Evolutionary conservation across 2,797 vertebrate genomes (phyloP).

Genomic region (Tinamus major): DNA sequence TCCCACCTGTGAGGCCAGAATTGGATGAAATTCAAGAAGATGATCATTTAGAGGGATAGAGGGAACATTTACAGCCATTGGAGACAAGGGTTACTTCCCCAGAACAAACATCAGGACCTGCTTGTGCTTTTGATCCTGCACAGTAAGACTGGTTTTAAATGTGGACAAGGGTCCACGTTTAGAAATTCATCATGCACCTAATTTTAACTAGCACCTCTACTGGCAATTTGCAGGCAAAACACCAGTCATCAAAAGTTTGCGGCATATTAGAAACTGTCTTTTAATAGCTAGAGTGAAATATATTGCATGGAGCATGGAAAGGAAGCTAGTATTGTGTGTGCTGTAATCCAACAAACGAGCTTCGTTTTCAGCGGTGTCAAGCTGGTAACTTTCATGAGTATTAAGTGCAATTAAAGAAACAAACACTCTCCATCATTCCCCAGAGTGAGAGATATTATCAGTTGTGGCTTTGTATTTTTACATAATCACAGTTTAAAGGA

Average conservation of each 20-base stretch:
- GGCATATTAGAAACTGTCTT: constrained; percentile 47
- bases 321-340: constrained; percentile 27
- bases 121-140: neutral
- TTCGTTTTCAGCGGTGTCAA: constrained; percentile 10
- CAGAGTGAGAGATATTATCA: constrained; percentile 72
- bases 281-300: neutral
- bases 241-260: neutral
- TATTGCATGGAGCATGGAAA: neutral
- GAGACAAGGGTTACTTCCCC: neutral
- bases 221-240: constrained; percentile 40
- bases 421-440: constrained; percentile 66
- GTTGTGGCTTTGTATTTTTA: constrained; percentile 74
- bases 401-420: constrained; percentile 72
- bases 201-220: constrained; percentile 40
- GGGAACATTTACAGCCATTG: neutral
- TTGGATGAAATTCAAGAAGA: neutral
- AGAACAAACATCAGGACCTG: neutral
- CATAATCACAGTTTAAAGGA: constrained; percentile 77
- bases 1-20: neutral
- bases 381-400: constrained; percentile 56
- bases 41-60: rapidly evolving
- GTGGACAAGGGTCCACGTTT: constrained; percentile 4
- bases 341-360: constrained; percentile 40
- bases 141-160: neutral
- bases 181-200: constrained; percentile 26